Percentiles rank a stretch among this genome's conserved stretches.
Conservation (phyloP, 2,888 invertebrate genomes). For the Amiota minor region DNA sequence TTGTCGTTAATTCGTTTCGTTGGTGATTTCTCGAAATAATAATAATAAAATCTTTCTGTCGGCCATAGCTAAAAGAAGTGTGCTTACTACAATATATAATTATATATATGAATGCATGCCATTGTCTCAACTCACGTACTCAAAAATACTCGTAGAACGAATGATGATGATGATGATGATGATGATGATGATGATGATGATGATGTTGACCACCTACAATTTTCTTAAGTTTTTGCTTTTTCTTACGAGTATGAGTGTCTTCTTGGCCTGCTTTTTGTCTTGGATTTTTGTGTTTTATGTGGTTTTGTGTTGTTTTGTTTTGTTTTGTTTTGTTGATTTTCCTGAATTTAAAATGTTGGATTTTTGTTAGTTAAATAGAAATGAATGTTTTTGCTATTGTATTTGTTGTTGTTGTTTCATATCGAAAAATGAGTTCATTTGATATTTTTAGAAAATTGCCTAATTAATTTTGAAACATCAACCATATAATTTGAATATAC, state of each 20-base stretch:
- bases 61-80: not conserved
- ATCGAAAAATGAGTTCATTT: conserved; percentile 62
- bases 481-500: conserved; percentile 44
- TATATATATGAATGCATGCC: too few relatives aligned
- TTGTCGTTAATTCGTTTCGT: too few relatives aligned
- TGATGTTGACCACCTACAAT: conserved; percentile 20
- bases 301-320: conserved; percentile 9
- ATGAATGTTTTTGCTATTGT: conserved; percentile 26
- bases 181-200: too few relatives aligned
- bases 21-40: not conserved
- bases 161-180: too few relatives aligned
- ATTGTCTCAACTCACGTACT: too few relatives aligned
- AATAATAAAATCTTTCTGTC: not conserved
- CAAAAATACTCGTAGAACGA: too few relatives aligned
- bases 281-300: conserved; percentile 26
- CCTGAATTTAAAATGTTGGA: not conserved
- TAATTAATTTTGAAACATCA: conserved; percentile 56
- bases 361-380: too few relatives aligned
- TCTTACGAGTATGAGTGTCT: too few relatives aligned
- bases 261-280: conserved; percentile 33
- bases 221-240: conserved; percentile 7
- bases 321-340: conserved; percentile 11
- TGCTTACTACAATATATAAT: not conserved
- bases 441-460: conserved; percentile 66
- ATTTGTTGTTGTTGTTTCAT: conserved; percentile 44